Evolutionary conservation across 2,113 vertebrate species (phyloP).

Genomic region (Hippocampus zosterae): DNA sequence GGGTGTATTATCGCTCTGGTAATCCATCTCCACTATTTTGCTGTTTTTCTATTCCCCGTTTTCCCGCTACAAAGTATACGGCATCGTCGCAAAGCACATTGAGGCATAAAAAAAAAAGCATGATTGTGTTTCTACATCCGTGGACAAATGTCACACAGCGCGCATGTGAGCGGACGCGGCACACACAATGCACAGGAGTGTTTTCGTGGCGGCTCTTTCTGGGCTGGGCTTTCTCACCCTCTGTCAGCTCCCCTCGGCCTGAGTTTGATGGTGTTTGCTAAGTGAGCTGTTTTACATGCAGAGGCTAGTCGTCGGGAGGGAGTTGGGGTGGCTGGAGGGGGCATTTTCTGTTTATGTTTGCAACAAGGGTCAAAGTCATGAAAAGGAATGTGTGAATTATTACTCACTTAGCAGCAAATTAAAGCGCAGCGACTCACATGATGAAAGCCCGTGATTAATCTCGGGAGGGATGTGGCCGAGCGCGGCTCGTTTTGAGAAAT

Average conservation of each 20-base stretch:
- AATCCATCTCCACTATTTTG: not conserved
- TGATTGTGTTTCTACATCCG: not conserved
- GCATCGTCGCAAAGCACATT: not conserved
- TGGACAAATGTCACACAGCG: slow-evolving; percentile 19
- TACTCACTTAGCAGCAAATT: slow-evolving; percentile 61
- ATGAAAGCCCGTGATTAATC: slow-evolving; percentile 48
- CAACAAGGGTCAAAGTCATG: slow-evolving; percentile 56
- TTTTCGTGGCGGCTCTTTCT: slow-evolving; percentile 41
- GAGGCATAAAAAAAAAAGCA: not conserved
- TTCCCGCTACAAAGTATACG: not conserved
- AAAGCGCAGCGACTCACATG: slow-evolving; percentile 44
- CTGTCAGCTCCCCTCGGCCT: slow-evolving; percentile 41
- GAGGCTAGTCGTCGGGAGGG: slow-evolving; percentile 40
- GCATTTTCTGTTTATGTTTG: slow-evolving; percentile 62
- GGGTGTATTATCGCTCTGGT: not conserved
- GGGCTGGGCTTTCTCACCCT: slow-evolving; percentile 24
- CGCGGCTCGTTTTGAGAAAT: slow-evolving; percentile 13
- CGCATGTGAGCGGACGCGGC: slow-evolving; percentile 14
- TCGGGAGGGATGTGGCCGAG: slow-evolving; percentile 35
- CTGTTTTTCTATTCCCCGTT: not conserved
- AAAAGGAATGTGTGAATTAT: slow-evolving; percentile 62
- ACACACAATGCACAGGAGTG: slow-evolving; percentile 43
- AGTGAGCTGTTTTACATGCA: slow-evolving; percentile 53
- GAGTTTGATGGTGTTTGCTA: slow-evolving; percentile 41
- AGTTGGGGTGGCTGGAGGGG: not conserved